Percentiles rank a stretch among this genome's conserved stretches.
phyloP scores from a whole-genome alignment of 2,797 vertebrate genomes.

The Sebastes matsubarae region DNA sequence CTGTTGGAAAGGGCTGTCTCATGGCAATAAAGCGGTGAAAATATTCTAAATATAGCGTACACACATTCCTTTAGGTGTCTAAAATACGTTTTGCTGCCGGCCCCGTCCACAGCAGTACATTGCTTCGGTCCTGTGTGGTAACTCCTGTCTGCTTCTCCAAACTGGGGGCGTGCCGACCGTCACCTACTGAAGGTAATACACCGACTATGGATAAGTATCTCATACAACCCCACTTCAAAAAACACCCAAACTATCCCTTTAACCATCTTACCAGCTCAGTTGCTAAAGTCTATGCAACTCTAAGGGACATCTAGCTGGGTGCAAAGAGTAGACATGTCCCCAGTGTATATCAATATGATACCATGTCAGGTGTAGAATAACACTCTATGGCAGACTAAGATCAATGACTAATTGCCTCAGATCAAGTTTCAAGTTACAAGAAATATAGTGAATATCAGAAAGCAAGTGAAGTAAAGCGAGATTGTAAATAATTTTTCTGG shows the following conservation, averaged over 20 bases:
- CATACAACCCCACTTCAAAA: background rate
- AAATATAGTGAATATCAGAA: slow-evolving; percentile 11
- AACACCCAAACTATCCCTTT: background rate
- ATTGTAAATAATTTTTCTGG: background rate
- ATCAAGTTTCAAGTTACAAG: slow-evolving; percentile 51
- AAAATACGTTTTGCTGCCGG: background rate
- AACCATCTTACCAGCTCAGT: background rate
- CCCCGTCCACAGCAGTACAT: background rate
- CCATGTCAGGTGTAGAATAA: slow-evolving; percentile 55
- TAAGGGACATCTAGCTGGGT: background rate
- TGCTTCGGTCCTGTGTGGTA: background rate
- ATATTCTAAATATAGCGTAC: too few species aligned
- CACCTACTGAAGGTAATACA: background rate
- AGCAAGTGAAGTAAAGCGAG: background rate
- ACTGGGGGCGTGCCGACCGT: background rate
- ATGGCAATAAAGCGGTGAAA: too few species aligned
- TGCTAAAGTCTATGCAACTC: background rate
- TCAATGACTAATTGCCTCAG: slow-evolving; percentile 42
- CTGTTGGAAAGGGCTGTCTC: too few species aligned
- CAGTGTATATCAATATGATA: slow-evolving; percentile 30
- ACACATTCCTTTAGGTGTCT: too few species aligned
- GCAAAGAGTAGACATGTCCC: slow-evolving; percentile 18
- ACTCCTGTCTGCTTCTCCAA: background rate
- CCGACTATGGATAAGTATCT: background rate
- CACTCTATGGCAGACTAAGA: slow-evolving; percentile 35